Percentiles rank a stretch among this genome's conserved stretches.
Evolutionary conservation across 1,140 invertebrate genomes (phyloP).

Genomic region (Bombus waltoni): DNA sequence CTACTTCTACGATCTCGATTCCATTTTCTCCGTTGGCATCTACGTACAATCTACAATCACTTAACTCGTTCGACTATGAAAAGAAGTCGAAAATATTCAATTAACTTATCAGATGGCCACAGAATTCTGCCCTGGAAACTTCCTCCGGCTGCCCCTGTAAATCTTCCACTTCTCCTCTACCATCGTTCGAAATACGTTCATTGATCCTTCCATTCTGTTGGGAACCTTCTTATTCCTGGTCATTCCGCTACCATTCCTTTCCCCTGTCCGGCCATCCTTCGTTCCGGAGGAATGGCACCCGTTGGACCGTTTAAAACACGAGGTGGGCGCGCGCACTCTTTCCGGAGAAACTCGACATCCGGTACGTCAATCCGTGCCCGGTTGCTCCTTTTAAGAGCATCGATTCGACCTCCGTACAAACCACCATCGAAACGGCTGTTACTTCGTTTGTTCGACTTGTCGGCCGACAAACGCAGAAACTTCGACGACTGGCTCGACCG

Average conservation of each 20-base stretch:
- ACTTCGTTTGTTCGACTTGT: background rate
- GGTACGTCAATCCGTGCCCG: conserved; percentile 17
- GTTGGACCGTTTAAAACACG: conserved; percentile 38
- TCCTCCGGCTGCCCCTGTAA: background rate
- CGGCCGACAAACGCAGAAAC: background rate
- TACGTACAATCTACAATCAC: background rate
- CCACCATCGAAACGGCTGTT: conserved; percentile 1
- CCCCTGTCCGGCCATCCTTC: conserved; percentile 4
- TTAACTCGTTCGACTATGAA: background rate
- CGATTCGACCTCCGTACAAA: conserved; percentile 11
- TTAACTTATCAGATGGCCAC: background rate
- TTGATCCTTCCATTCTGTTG: background rate
- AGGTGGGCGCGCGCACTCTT: conserved; percentile 2
- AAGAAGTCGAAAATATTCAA: background rate
- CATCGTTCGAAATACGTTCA: background rate
- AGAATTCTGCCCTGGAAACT: background rate
- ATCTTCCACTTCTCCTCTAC: background rate
- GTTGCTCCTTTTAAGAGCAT: conserved; percentile 22
- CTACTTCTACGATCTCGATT: background rate
- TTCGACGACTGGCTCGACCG: background rate
- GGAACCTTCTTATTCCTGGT: background rate
- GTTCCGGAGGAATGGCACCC: conserved; percentile 5
- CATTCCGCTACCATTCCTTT: conserved; percentile 4
- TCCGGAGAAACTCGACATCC: conserved; percentile 11
- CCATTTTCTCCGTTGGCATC: background rate